Evolutionary conservation across 2,113 vertebrate species (phyloP).

Genomic region (pig (Sus scrofa)): DNA sequence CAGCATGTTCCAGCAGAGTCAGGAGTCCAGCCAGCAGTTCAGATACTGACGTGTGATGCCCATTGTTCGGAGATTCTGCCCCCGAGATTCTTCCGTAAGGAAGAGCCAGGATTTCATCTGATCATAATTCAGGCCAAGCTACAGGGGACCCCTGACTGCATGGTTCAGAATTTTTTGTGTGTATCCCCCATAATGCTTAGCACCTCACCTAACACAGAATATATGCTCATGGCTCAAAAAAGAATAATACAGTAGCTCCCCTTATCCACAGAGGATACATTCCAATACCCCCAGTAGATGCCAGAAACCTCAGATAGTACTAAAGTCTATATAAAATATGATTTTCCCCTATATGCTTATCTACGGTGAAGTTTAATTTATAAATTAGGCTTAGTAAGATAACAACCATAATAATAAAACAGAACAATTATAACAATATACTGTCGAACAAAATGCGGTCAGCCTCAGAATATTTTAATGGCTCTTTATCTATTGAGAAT

Average conservation of each 20-base stretch:
- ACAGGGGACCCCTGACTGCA: background rate
- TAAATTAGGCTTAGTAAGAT: background rate
- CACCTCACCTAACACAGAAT: background rate
- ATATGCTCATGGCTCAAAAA: background rate
- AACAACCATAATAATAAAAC: background rate
- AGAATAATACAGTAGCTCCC: background rate
- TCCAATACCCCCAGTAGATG: background rate
- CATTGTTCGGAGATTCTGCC: constrained; percentile 44
- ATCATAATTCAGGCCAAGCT: background rate
- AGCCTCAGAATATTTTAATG: background rate
- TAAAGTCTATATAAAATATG: background rate
- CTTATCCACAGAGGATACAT: background rate
- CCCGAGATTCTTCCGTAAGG: constrained; percentile 16
- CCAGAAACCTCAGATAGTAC: background rate
- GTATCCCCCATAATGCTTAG: background rate
- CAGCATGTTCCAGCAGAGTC: background rate
- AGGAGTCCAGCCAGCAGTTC: background rate
- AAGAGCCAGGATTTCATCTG: constrained; percentile 35
- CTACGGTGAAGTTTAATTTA: background rate
- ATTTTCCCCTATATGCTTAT: background rate
- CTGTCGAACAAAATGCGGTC: background rate
- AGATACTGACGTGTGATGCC: background rate
- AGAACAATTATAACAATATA: background rate
- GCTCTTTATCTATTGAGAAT: background rate
- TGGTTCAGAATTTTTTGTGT: background rate